Percentiles rank a stretch among this genome's conserved stretches.
Conservation (phyloP, 2,113 vertebrate genomes). For the Falco punctatus region DNA sequence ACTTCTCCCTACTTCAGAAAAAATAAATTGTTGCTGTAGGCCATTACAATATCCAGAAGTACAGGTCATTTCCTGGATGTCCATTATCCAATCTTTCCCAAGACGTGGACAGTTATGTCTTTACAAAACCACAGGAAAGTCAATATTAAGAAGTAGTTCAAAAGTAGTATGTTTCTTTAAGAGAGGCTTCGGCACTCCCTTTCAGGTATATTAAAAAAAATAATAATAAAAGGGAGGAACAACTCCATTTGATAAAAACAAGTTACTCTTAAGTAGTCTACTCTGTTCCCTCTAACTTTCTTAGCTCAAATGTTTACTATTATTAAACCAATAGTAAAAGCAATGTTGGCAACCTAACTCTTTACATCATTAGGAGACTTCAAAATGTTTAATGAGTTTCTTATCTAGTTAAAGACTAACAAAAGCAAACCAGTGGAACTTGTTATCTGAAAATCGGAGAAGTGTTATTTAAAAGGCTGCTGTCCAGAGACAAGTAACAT, state of each 20-base stretch:
- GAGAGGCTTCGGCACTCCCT: not conserved
- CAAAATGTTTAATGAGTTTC: not conserved
- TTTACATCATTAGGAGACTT: not conserved
- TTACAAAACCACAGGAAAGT: not conserved
- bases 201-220: not conserved
- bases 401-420: conserved; percentile 4
- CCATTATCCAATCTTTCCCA: not conserved
- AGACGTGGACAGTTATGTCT: not conserved
- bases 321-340: not conserved
- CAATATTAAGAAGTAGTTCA: not conserved
- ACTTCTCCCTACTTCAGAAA: not conserved
- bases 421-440: not conserved
- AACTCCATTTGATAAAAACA: not conserved
- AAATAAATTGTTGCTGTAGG: not conserved
- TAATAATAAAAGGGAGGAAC: not conserved
- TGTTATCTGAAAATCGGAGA: conserved; percentile 24
- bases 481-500: not conserved
- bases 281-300: not conserved
- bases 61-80: not conserved
- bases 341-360: not conserved
- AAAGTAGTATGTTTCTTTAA: not conserved
- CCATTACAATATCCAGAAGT: not conserved
- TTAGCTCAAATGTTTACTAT: not conserved
- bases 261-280: not conserved
- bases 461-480: not conserved